Evolutionary conservation across 2,888 invertebrate species (phyloP).

Genomic region (Ormyrus thymus): DNA sequence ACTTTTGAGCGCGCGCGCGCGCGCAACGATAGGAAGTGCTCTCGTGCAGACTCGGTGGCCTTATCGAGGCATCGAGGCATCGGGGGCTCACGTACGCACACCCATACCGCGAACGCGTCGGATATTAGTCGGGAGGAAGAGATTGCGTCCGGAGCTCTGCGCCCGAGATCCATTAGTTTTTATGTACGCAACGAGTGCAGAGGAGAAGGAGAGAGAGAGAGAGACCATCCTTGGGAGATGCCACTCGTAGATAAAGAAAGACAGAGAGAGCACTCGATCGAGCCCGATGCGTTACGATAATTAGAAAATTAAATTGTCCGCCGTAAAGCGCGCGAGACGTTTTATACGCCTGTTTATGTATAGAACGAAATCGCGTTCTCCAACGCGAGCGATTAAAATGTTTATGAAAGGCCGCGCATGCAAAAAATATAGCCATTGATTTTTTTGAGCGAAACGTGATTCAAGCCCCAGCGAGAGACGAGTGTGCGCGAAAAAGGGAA

Average conservation of each 20-base stretch:
- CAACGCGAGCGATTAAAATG: too few relatives aligned
- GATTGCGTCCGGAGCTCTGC: conserved; percentile 64
- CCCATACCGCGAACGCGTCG: conserved; percentile 49
- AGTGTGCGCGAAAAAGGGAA: too few relatives aligned
- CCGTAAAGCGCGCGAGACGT: too few relatives aligned
- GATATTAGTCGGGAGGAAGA: conserved; percentile 66
- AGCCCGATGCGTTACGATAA: conserved; percentile 67
- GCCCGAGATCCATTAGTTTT: conserved; percentile 68
- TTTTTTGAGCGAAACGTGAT: too few relatives aligned
- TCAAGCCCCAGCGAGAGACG: too few relatives aligned
- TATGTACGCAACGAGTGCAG: conserved; percentile 61
- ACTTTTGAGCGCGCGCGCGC: conserved; percentile 7
- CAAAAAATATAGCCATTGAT: too few relatives aligned
- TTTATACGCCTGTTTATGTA: too few relatives aligned
- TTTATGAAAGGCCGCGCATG: too few relatives aligned
- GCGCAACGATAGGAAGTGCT: too few relatives aligned
- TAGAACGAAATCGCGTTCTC: too few relatives aligned
- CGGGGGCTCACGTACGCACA: conserved; percentile 32
- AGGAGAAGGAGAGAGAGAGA: conserved; percentile 35
- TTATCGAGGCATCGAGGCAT: not conserved
- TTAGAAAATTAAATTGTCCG: conserved; percentile 74
- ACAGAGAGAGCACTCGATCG: conserved; percentile 56
- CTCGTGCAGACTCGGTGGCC: too few relatives aligned
- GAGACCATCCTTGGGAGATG: conserved; percentile 63
- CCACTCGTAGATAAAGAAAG: conserved; percentile 64